Evolutionary conservation across 1,140 invertebrate genomes (phyloP).

Genomic region (Prorops nasuta): DNA sequence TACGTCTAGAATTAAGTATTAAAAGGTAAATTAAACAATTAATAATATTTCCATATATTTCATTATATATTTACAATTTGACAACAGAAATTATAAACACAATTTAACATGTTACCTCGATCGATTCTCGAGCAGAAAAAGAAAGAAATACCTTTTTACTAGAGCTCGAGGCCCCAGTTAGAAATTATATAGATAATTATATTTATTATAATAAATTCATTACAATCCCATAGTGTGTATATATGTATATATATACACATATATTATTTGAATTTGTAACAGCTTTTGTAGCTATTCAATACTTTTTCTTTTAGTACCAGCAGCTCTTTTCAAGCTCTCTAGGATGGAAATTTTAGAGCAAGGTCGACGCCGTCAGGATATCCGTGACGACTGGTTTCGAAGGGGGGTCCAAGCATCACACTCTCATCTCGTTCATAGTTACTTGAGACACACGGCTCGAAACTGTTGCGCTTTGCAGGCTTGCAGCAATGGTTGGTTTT

Average conservation of each 20-base stretch:
- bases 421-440: slow-evolving; percentile 79
- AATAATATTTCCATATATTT: slow-evolving; percentile 42
- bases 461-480: slow-evolving; percentile 44
- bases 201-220: slow-evolving; percentile 37
- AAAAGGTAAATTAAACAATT: too few relatives aligned
- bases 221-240: slow-evolving; percentile 25
- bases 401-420: slow-evolving; percentile 69
- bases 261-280: slow-evolving; percentile 30
- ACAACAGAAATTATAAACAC: too few relatives aligned
- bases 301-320: not conserved
- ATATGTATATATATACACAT: slow-evolving; percentile 23
- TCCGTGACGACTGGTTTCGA: slow-evolving; percentile 49
- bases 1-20: too few relatives aligned
- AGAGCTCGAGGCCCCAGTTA: slow-evolving; percentile 32
- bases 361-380: slow-evolving; percentile 50
- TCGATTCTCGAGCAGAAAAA: too few relatives aligned
- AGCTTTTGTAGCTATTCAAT: slow-evolving; percentile 20
- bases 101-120: too few relatives aligned
- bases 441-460: slow-evolving; percentile 67
- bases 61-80: slow-evolving; percentile 48
- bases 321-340: not conserved
- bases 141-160: slow-evolving; percentile 23
- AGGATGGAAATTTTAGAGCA: slow-evolving; percentile 35
- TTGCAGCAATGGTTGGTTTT: slow-evolving; percentile 60
- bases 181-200: slow-evolving; percentile 37